Evolutionary conservation across 1,140 invertebrate species (phyloP).

Genomic region (Bemisia tabaci): DNA sequence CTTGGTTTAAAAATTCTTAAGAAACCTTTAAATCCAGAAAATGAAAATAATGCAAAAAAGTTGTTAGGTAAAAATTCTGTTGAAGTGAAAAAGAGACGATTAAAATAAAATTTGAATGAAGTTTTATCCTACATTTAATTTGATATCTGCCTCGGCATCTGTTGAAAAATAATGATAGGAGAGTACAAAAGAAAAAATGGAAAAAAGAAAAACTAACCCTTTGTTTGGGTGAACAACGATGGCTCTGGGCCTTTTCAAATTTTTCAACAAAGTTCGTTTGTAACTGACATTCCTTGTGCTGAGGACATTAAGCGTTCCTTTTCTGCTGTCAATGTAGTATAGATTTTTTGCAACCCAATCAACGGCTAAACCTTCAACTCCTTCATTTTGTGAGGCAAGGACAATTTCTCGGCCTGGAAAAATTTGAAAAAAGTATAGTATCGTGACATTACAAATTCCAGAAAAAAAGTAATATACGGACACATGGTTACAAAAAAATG

Average conservation of each 20-base stretch:
- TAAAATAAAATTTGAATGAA: too few species aligned
- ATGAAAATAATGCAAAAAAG: too few species aligned
- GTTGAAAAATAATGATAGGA: slow-evolving; percentile 8
- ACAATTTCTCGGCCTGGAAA: slow-evolving; percentile 68
- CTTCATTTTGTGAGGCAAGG: slow-evolving; percentile 89
- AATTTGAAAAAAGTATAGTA: too few species aligned
- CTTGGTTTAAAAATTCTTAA: too few species aligned
- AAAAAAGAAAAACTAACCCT: slow-evolving; percentile 37
- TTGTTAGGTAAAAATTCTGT: too few species aligned
- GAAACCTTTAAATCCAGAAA: too few species aligned
- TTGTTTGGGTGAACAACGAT: slow-evolving; percentile 93
- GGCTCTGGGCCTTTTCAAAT: slow-evolving; percentile 80
- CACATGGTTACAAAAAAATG: too few species aligned
- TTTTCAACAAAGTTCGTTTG: slow-evolving; percentile 68
- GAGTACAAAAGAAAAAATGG: slow-evolving; percentile 6
- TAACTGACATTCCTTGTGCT: slow-evolving; percentile 73
- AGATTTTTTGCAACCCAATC: slow-evolving; percentile 96
- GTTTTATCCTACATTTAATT: too few species aligned
- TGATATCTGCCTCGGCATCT: too few species aligned
- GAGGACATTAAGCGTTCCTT: slow-evolving; percentile 88
- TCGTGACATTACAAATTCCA: too few species aligned
- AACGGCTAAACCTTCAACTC: slow-evolving; percentile 89
- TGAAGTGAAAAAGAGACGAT: too few species aligned
- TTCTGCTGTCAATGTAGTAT: slow-evolving; percentile 94
- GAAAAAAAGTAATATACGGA: too few species aligned